Percentiles rank a stretch among this genome's conserved stretches.
phyloP scores from a whole-genome alignment of 2,888 invertebrate species.

The Resseliella maxima region DNA sequence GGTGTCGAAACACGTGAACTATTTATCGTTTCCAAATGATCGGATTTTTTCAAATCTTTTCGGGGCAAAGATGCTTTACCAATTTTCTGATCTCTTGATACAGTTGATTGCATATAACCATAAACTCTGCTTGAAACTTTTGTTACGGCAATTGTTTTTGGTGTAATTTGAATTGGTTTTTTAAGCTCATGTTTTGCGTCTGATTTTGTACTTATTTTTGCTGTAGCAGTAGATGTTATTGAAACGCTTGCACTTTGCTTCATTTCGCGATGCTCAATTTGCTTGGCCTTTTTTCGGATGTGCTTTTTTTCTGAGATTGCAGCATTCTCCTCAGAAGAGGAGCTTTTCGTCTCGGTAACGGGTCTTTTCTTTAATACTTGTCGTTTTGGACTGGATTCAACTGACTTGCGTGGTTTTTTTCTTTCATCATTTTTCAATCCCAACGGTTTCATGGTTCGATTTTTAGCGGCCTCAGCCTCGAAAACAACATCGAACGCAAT shows the following conservation, averaged over 20 bases:
- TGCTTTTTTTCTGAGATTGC: not conserved
- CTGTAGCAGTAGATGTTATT: not conserved
- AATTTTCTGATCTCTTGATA: constrained; percentile 71
- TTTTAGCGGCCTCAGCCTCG: not conserved
- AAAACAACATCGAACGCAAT: constrained; percentile 27
- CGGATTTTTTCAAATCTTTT: constrained; percentile 62
- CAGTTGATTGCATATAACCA: constrained; percentile 73
- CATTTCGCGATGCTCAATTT: not conserved
- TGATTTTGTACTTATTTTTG: not conserved
- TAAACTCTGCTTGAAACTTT: constrained; percentile 62
- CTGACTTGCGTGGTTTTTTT: not conserved
- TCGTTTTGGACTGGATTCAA: not conserved
- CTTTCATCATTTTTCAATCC: not conserved
- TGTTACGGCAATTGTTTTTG: constrained; percentile 57
- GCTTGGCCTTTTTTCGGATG: constrained; percentile 17
- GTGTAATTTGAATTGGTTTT: not conserved
- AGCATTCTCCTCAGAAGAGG: constrained; percentile 56
- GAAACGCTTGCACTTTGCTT: not conserved
- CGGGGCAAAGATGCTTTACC: constrained; percentile 62
- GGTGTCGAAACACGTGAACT: too few species aligned
- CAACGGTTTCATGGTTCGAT: not conserved
- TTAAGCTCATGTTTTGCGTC: not conserved
- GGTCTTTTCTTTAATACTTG: constrained; percentile 33
- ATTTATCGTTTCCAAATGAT: too few species aligned
- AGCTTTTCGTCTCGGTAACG: constrained; percentile 49